Percentiles rank a stretch among this genome's conserved stretches.
Evolutionary conservation across 2,888 invertebrate genomes (phyloP).

Genomic region (Leptinotarsa rubiginosa): DNA sequence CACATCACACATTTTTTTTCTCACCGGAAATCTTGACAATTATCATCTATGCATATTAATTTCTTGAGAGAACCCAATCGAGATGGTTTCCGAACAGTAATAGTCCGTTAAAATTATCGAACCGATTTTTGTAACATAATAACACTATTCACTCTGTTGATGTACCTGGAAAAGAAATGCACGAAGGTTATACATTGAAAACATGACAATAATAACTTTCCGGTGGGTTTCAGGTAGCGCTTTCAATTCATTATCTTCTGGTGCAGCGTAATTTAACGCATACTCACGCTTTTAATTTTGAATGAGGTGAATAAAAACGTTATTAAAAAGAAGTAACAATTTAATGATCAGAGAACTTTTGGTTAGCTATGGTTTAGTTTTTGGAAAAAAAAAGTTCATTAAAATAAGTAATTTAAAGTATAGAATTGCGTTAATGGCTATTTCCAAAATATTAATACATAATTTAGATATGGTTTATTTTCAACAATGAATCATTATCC

Average conservation of each 20-base stretch:
- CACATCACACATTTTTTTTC: too few relatives aligned
- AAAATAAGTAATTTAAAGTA: conserved; percentile 9
- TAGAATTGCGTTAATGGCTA: conserved; percentile 13
- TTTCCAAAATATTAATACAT: conserved; percentile 3
- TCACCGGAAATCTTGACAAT: conserved; percentile 2
- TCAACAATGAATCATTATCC: conserved; percentile 1
- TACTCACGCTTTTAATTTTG: conserved; percentile 46
- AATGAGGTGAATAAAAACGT: conserved; percentile 43
- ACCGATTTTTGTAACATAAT: conserved; percentile 8
- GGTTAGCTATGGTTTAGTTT: conserved; percentile 26
- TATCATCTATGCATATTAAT: conserved; percentile 46
- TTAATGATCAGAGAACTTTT: conserved; percentile 12
- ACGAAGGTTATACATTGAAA: conserved; percentile 4
- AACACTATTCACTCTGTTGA: background rate
- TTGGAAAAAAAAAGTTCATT: conserved; percentile 3
- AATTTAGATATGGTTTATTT: conserved; percentile 9
- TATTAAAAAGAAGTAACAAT: conserved; percentile 44
- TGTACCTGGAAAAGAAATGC: conserved; percentile 11
- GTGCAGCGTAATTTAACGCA: conserved; percentile 49
- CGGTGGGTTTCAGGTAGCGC: conserved; percentile 39
- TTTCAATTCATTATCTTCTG: conserved; percentile 42
- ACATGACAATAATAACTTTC: conserved; percentile 50
- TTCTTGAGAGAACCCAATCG: conserved; percentile 45
- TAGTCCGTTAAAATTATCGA: background rate
- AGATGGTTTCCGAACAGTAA: background rate